Conservation (phyloP, 2,113 vertebrate species). For the Ptyas mucosa region DNA sequence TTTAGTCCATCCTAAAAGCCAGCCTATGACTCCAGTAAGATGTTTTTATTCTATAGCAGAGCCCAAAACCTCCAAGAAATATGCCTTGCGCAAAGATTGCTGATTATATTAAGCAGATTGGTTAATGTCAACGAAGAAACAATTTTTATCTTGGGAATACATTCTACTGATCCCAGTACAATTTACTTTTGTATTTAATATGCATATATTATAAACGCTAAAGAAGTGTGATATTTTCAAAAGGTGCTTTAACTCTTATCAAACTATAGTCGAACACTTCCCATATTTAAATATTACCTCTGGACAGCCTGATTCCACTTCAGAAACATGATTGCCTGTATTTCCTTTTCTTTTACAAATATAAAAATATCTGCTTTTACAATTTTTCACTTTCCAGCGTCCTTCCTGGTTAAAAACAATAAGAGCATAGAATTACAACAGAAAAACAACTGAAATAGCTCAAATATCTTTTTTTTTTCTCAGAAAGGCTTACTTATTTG, state of each 20-base stretch:
- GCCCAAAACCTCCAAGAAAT: not conserved
- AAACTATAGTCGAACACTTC: not conserved
- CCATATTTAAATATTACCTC: conserved; percentile 68
- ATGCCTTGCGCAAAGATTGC: not conserved
- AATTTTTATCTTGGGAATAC: not conserved
- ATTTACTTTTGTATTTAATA: not conserved
- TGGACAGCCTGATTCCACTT: conserved; percentile 71
- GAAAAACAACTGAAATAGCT: not conserved
- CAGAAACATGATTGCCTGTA: conserved; percentile 40
- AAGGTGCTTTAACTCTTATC: not conserved
- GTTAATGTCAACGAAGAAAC: not conserved
- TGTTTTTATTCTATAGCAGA: not conserved
- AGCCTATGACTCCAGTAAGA: not conserved
- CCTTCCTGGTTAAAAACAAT: conserved; percentile 68
- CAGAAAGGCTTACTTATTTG: not conserved
- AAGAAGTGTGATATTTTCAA: not conserved
- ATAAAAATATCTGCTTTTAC: conserved; percentile 74
- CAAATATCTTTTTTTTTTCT: conserved; percentile 19
- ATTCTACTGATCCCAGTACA: not conserved
- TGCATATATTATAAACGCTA: not conserved
- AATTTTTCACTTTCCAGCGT: conserved; percentile 79
- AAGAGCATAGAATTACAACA: not conserved
- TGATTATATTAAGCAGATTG: not conserved
- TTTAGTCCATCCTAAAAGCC: not conserved
- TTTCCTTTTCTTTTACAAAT: conserved; percentile 78